phyloP scores from a whole-genome alignment of 2,888 invertebrate genomes.

The Empis livida region DNA sequence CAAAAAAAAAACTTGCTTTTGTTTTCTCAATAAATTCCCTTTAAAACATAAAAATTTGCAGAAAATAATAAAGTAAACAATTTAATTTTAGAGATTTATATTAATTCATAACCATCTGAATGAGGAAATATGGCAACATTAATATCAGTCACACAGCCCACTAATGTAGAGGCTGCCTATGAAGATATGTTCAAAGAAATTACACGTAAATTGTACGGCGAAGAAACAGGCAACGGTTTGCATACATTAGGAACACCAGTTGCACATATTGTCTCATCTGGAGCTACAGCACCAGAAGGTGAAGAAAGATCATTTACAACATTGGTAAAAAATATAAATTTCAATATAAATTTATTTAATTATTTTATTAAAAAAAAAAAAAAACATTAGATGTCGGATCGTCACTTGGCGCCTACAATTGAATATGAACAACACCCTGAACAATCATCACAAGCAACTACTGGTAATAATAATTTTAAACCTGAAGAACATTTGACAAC shows the following conservation, averaged over 20 bases:
- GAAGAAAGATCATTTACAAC: conserved; percentile 37
- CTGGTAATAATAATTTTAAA: conserved; percentile 38
- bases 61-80: not conserved
- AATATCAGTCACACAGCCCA: conserved; percentile 30
- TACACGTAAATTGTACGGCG: conserved; percentile 80
- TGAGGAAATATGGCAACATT: conserved; percentile 34
- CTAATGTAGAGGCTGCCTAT: conserved; percentile 38
- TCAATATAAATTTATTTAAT: not conserved
- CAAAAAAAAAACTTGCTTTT: too few relatives aligned
- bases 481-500: conserved; percentile 58
- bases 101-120: not conserved
- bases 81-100: not conserved
- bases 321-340: conserved; percentile 25
- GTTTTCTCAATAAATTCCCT: too few relatives aligned
- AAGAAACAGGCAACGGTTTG: conserved; percentile 47
- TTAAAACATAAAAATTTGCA: too few relatives aligned
- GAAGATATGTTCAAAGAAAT: conserved; percentile 66
- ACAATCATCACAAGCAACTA: conserved; percentile 16
- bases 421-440: conserved; percentile 28
- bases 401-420: conserved; percentile 34
- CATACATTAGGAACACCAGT: conserved; percentile 37
- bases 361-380: not conserved
- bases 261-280: conserved; percentile 36
- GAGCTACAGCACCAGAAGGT: conserved; percentile 36
- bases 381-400: conserved; percentile 27